Evolutionary conservation across 2,113 vertebrate species (phyloP), one percentile per base, ranked within the genome.

Genomic region (Myotis davidii): DNA sequence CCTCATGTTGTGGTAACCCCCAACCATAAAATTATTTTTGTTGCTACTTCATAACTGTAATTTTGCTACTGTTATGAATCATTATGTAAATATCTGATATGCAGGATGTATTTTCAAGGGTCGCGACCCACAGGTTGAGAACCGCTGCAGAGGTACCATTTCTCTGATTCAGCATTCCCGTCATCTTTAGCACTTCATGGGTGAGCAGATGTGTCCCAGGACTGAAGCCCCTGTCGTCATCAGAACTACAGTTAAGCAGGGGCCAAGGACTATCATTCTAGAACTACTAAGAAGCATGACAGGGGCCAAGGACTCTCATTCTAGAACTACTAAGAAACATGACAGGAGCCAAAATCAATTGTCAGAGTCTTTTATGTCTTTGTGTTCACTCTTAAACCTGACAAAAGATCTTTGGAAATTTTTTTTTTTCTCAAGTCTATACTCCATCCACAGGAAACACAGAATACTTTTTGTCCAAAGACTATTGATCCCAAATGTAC

Each of bases 401-500:
- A 9, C 96, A 92, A 97, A 96, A 92, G 85, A 91, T 84, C 90
- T 90, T 96, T 97, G 95, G 45, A 61, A 61, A 88, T 85, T 95
- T 93, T 81, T 95, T 93, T 81, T 81, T 97, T 52, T 83, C 48
- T 72, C 77, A 91, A 97, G 95, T 95, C 96, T 95, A 13, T 96
- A 70, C 96, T 95, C 73, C 95, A 88, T 52, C 23, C 32, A 34
- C 37, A 70, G 32, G 84, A 92, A 90, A 97, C 85, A 93, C 59
- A 88, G 88, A 96, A 94, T 94, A 84, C 69, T 97, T 93, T 88
- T 83, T 97, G 97, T 97, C 96, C 37, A n/a, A 97, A 98, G 94
- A 96, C 65, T 81, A 56, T 88, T 7, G 12, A 85, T 85, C 20
- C 5, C 67, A 72, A 42, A 34, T 45, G 73, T 54, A 52, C 29